Percentiles rank a stretch among this genome's conserved stretches.
Conservation (phyloP, 2,888 invertebrate genomes). For the Sicus ferrugineus region DNA sequence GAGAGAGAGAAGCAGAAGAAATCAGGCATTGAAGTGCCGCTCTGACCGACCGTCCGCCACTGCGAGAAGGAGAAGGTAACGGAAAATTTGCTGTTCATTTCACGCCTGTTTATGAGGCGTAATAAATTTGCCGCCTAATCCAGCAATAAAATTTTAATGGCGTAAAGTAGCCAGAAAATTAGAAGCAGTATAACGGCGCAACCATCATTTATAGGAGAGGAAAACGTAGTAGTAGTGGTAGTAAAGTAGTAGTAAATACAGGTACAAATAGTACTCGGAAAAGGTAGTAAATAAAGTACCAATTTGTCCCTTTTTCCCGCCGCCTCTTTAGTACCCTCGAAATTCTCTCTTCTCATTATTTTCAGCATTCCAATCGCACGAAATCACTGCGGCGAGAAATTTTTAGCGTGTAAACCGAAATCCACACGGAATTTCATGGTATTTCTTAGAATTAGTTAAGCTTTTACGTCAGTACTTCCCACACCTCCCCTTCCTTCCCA, state of each 20-base stretch:
- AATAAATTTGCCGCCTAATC: conserved; percentile 32
- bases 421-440: conserved; percentile 53
- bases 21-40: too few species aligned
- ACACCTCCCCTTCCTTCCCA: conserved; percentile 14
- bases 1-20: background rate
- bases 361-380: conserved; percentile 47
- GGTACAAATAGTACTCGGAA: background rate
- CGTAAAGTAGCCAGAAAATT: background rate
- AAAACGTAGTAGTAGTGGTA: background rate
- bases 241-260: background rate
- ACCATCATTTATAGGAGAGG: background rate
- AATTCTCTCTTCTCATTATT: background rate
- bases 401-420: conserved; percentile 47
- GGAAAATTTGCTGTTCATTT: background rate
- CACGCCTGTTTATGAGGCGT: conserved; percentile 30
- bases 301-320: too few species aligned
- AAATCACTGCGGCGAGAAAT: conserved; percentile 50
- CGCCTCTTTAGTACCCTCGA: background rate
- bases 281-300: background rate
- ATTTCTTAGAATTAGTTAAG: conserved; percentile 48
- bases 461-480: conserved; percentile 45
- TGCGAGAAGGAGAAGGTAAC: background rate
- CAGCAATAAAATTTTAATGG: conserved; percentile 11
- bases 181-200: background rate
- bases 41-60: too few species aligned